phyloP scores from a whole-genome alignment of 1,140 invertebrate species.

The Meloidogyne hapla region DNA sequence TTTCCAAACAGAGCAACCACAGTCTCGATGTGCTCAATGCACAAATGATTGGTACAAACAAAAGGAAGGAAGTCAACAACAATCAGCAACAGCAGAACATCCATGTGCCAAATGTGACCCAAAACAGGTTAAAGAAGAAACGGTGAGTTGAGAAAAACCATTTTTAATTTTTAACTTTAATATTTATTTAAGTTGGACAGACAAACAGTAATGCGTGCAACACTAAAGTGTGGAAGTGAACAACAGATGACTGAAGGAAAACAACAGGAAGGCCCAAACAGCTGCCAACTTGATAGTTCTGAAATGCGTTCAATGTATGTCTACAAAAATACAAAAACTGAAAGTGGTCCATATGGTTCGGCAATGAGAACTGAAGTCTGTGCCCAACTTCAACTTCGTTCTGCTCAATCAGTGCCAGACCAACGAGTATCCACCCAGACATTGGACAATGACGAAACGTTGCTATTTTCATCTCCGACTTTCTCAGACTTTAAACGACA shows the following conservation, averaged over 20 bases:
- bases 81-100: conserved; percentile 10
- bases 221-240: conserved; percentile 6
- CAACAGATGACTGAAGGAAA: conserved; percentile 2
- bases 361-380: conserved; percentile 35
- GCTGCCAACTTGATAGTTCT: conserved; percentile 21
- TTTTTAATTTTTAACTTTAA: background rate
- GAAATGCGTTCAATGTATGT: conserved; percentile 35
- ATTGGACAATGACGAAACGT: conserved; percentile 36
- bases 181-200: background rate
- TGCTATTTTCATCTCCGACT: conserved; percentile 44
- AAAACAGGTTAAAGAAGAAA: conserved; percentile 27
- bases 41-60: background rate
- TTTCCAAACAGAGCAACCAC: conserved; percentile 26
- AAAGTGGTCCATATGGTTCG: background rate
- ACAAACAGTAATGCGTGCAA: background rate
- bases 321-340: conserved; percentile 22
- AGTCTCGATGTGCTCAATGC: conserved; percentile 23
- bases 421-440: background rate
- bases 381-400: conserved; percentile 4
- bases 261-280: background rate
- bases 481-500: conserved; percentile 48
- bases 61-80: background rate
- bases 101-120: conserved; percentile 36
- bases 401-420: background rate
- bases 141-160: background rate